Percentiles rank a stretch among this genome's conserved stretches.
Evolutionary conservation across 2,888 invertebrate species (phyloP).

Genomic region (Campoletis raptor): DNA sequence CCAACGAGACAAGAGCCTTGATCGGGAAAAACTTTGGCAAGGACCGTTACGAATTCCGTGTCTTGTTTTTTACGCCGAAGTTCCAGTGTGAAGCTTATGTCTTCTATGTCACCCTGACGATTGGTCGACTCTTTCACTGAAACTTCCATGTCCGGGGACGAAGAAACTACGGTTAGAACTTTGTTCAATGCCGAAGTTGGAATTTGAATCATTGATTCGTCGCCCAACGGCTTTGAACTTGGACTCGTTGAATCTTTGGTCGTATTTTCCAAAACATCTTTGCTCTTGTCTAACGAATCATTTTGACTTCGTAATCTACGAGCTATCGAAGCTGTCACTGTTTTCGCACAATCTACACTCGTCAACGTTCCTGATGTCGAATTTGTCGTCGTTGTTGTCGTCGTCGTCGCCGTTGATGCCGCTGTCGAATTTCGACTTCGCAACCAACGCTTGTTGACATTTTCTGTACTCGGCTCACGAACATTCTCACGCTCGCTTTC

Average conservation of each 20-base stretch:
- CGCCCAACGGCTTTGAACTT: slow-evolving; percentile 22
- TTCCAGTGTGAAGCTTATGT: slow-evolving; percentile 83
- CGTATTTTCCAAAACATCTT: slow-evolving; percentile 50
- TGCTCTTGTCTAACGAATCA: slow-evolving; percentile 69
- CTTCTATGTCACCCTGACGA: slow-evolving; percentile 78
- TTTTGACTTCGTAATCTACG: slow-evolving; percentile 79
- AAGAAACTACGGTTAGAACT: slow-evolving; percentile 80
- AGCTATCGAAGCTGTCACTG: slow-evolving; percentile 76
- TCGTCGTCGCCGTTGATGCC: slow-evolving; percentile 50
- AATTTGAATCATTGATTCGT: slow-evolving; percentile 80
- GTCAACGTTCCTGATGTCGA: slow-evolving; percentile 9
- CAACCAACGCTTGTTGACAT: slow-evolving; percentile 68
- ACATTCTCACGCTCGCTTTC: slow-evolving; percentile 48
- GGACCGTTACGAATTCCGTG: slow-evolving; percentile 74
- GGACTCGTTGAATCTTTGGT: slow-evolving; percentile 58
- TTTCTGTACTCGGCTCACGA: slow-evolving; percentile 39
- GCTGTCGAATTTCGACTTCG: slow-evolving; percentile 65
- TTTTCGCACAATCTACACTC: slow-evolving; percentile 45
- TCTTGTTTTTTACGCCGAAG: slow-evolving; percentile 80
- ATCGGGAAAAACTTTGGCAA: slow-evolving; percentile 83
- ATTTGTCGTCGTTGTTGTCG: slow-evolving; percentile 52
- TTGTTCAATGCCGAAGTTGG: slow-evolving; percentile 82
- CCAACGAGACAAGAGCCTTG: slow-evolving; percentile 83
- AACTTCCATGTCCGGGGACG: slow-evolving; percentile 81
- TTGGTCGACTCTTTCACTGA: slow-evolving; percentile 82